Evolutionary conservation across 2,797 vertebrate species (phyloP), one percentile per base, ranked within the genome.

Genomic region (Pseudochaenichthys georgianus): DNA sequence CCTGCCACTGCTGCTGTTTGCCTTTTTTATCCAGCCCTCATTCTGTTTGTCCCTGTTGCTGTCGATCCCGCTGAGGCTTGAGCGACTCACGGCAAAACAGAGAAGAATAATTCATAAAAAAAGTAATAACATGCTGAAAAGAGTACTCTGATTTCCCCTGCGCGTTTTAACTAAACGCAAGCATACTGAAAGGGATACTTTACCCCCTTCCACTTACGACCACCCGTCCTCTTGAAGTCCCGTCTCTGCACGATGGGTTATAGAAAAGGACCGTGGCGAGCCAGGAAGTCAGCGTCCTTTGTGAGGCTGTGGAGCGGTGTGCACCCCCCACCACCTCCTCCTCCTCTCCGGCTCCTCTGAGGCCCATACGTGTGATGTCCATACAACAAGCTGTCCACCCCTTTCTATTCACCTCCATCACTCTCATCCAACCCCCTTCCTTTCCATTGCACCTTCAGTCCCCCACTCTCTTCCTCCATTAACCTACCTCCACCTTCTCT

Each of bases 401-500:
- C 86, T 91, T 89, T 93, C 87, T 78, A 83, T 90, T 93, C 87
- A 89, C 88, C 90, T 88, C 75, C 73, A 81, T 89, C 89, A 86
- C 87, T 81, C 89, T 80, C 82, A 87, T 89, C 86, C 85, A 85
- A 72, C 83, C 82, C 81, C 80, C 77, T 86, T 86, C 80, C 67
- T 70, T 73, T 75, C 83, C 82, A 53, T 81, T 86, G 81, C 87
- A 88, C 80, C 89, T 88, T 68, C 57, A 77, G 66, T 54, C 51
- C 64, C 72, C 75, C 15, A 28, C 85, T 64, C 81, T 67, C 87
- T 82, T 82, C 74, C 86, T 81, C 75, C 84, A 88, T 92, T 93
- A 93, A 91, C 89, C 93, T 90, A 88, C 85, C 87, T 89, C 85
- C 88, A 92, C 92, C 92, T 88, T 89, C 77, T 73, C 73, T 80